A percentile compares a stretch with the other conserved stretches of the same genome.
Evolutionary conservation across 2,888 invertebrate species (phyloP).

Genomic region (Drosophila diplacantha): DNA sequence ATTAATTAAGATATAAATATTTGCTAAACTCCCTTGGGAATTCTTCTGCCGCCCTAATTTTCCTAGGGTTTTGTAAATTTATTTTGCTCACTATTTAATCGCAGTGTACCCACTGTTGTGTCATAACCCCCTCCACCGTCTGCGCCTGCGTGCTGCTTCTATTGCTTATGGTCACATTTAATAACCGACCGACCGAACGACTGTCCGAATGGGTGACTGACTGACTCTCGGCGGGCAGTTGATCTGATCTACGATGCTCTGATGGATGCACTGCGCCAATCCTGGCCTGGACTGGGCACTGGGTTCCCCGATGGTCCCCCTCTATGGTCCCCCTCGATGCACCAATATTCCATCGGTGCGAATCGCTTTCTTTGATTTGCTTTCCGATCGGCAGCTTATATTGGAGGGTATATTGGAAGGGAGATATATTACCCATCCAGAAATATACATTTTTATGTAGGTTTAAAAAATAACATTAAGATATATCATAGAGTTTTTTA

Average conservation of each 20-base stretch:
- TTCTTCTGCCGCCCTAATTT: not conserved
- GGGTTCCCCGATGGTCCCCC: not conserved
- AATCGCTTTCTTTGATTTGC: constrained; percentile 33
- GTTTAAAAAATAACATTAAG: not conserved
- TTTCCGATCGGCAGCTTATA: constrained; percentile 23
- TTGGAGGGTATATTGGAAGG: constrained; percentile 1
- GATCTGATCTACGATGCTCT: constrained; percentile 26
- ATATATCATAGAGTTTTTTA: not conserved
- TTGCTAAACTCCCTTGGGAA: too few relatives aligned
- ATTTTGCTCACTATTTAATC: not conserved
- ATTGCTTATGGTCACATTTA: constrained; percentile 62
- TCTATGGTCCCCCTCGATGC: not conserved
- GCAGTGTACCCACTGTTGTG: constrained; percentile 47
- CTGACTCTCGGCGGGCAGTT: constrained; percentile 43
- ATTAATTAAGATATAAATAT: not conserved
- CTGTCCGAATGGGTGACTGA: constrained; percentile 60
- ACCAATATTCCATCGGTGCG: constrained; percentile 8
- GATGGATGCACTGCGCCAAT: constrained; percentile 37
- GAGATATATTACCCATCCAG: too few relatives aligned
- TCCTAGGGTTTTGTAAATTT: not conserved
- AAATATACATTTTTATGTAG: not conserved
- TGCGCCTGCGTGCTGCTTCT: constrained; percentile 20
- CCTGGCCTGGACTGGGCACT: constrained; percentile 1
- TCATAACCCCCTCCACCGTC: constrained; percentile 45
- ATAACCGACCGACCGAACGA: constrained; percentile 53